A percentile compares a stretch with the other conserved stretches of the same genome.
phyloP scores from a whole-genome alignment of 2,797 vertebrate species.

The Myripristis jacobus region DNA sequence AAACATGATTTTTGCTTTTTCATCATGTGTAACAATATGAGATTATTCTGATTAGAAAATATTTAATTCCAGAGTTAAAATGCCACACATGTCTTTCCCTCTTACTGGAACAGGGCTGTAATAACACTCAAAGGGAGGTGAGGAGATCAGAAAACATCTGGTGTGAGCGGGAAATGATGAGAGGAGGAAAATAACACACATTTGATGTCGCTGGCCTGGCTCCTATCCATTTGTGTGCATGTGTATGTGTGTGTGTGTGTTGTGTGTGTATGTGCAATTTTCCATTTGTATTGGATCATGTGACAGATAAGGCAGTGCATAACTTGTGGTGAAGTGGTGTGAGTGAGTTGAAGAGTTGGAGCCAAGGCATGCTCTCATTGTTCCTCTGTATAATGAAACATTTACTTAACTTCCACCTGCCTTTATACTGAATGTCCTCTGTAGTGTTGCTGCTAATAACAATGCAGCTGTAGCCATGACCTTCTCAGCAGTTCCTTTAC shows the following conservation, averaged over 20 bases:
- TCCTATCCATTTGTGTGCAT: background rate
- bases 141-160: conserved; percentile 62
- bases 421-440: background rate
- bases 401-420: background rate
- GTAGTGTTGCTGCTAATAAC: background rate
- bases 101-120: conserved; percentile 3
- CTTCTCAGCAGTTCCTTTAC: background rate
- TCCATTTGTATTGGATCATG: background rate
- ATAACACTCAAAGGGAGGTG: conserved; percentile 20
- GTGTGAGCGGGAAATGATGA: conserved; percentile 9
- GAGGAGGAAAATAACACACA: too few relatives aligned
- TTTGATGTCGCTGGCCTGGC: background rate
- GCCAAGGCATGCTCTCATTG: background rate
- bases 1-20: background rate
- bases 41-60: background rate
- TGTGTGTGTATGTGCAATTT: conserved; percentile 4
- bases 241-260: conserved; percentile 15
- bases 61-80: background rate
- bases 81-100: background rate
- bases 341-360: background rate
- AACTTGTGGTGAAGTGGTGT: background rate
- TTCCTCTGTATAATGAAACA: background rate
- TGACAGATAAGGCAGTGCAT: background rate
- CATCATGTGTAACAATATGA: background rate
- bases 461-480: background rate